Conservation (phyloP, 2,888 invertebrate genomes). For the Antitype chi region DNA sequence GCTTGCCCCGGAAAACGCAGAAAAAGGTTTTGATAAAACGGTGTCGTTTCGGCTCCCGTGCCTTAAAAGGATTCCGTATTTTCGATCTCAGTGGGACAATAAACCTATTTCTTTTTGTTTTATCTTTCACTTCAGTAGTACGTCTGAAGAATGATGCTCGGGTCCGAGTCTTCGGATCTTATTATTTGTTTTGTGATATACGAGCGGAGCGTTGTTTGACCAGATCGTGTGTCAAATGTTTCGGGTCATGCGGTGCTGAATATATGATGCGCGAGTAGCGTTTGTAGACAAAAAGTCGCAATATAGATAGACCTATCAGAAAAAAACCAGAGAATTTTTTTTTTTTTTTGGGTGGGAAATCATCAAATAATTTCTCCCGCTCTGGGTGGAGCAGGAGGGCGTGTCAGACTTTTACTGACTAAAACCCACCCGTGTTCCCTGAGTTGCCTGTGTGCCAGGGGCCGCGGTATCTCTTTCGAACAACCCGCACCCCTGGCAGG, state of each 20-base stretch:
- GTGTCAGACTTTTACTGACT: too few relatives aligned
- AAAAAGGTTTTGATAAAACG: conserved; percentile 80
- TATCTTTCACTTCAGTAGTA: conserved; percentile 74
- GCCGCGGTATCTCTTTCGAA: too few relatives aligned
- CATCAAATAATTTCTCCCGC: too few relatives aligned
- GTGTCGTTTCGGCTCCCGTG: conserved; percentile 69
- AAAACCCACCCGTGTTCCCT: too few relatives aligned
- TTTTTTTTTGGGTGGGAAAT: too few relatives aligned
- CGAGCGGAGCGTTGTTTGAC: conserved; percentile 57
- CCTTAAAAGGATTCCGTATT: conserved; percentile 80
- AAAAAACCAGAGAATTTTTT: too few relatives aligned
- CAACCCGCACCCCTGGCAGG: too few relatives aligned
- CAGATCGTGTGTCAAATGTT: conserved; percentile 62
- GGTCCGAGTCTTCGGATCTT: conserved; percentile 62
- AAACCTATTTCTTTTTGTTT: conserved; percentile 82
- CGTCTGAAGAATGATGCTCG: conserved; percentile 69
- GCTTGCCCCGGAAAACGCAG: conserved; percentile 66
- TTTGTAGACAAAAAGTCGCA: background rate
- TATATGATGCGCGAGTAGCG: conserved; percentile 16
- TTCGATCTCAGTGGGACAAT: conserved; percentile 79
- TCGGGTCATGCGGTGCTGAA: conserved; percentile 46
- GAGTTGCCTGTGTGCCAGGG: too few relatives aligned
- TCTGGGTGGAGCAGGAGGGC: too few relatives aligned
- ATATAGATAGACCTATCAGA: background rate
- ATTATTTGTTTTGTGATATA: conserved; percentile 70